Conservation (phyloP, 2,797 vertebrate species). For the Hemibagrus guttatus region DNA sequence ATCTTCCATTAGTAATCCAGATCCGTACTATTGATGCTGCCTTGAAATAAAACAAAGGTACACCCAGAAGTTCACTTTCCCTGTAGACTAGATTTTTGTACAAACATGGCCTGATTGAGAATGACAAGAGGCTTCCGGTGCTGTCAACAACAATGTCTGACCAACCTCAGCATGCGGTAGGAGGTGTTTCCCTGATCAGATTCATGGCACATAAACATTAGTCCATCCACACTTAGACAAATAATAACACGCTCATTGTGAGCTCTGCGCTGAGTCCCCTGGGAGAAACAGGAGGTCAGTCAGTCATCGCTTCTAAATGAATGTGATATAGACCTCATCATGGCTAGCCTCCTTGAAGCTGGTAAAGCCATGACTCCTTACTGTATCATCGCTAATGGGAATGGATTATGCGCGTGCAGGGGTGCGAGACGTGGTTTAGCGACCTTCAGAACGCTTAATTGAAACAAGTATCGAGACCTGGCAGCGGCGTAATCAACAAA, state of each 20-base stretch:
- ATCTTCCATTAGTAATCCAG: not conserved
- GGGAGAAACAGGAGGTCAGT: constrained; percentile 67
- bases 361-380: constrained; percentile 64
- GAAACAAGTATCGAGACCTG: constrained; percentile 89
- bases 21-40: not conserved
- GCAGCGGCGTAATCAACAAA: constrained; percentile 89
- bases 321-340: constrained; percentile 70
- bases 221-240: constrained; percentile 74
- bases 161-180: constrained; percentile 39
- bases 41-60: not conserved
- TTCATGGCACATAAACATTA: constrained; percentile 80
- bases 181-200: constrained; percentile 33
- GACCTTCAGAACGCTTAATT: constrained; percentile 90
- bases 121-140: constrained; percentile 50
- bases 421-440: constrained; percentile 86
- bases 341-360: constrained; percentile 71
- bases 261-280: constrained; percentile 60
- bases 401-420: constrained; percentile 79
- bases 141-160: constrained; percentile 47
- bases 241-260: constrained; percentile 73
- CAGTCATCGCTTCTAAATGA: constrained; percentile 36
- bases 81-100: not conserved
- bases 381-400: constrained; percentile 87
- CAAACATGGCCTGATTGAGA: constrained; percentile 35
- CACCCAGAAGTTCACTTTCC: not conserved